A percentile compares a stretch with the other conserved stretches of the same genome.
Evolutionary conservation across 2,113 vertebrate species (phyloP).

Genomic region (Nothocercus julius): DNA sequence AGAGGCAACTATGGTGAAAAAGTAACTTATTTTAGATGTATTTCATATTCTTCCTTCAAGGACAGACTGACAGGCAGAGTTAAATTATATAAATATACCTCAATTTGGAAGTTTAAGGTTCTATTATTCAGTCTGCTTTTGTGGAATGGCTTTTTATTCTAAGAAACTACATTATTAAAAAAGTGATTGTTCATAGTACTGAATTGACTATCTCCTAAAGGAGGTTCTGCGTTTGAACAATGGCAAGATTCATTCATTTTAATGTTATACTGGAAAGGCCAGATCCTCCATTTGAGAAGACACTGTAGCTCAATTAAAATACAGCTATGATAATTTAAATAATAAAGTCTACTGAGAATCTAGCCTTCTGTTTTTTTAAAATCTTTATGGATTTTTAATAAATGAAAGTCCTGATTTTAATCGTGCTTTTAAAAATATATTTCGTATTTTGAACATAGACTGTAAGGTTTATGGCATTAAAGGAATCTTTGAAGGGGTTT

Average conservation of each 20-base stretch:
- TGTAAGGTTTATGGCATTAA: neutral
- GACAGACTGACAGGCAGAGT: neutral
- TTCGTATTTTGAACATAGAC: neutral
- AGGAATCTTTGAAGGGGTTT: neutral
- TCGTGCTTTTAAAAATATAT: slow-evolving; percentile 1
- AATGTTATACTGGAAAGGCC: neutral
- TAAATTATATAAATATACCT: neutral
- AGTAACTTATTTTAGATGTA: neutral
- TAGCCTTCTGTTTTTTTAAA: slow-evolving; percentile 3
- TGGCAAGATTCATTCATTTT: neutral
- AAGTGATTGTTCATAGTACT: neutral
- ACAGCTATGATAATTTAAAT: neutral
- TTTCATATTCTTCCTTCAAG: neutral
- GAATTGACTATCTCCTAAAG: neutral
- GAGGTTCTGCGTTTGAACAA: neutral
- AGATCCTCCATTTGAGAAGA: neutral
- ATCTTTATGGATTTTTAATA: slow-evolving; percentile 33
- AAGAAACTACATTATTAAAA: neutral
- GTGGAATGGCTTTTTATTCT: neutral
- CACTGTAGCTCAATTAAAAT: neutral
- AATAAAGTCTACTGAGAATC: neutral
- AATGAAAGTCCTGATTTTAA: slow-evolving; percentile 19
- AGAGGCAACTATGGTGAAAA: neutral
- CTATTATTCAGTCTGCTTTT: slow-evolving; percentile 15
- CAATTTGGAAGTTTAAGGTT: neutral